Evolutionary conservation across 1,140 invertebrate genomes (phyloP), one percentile per base, ranked within the genome.

Genomic region (Drosophila auraria): DNA sequence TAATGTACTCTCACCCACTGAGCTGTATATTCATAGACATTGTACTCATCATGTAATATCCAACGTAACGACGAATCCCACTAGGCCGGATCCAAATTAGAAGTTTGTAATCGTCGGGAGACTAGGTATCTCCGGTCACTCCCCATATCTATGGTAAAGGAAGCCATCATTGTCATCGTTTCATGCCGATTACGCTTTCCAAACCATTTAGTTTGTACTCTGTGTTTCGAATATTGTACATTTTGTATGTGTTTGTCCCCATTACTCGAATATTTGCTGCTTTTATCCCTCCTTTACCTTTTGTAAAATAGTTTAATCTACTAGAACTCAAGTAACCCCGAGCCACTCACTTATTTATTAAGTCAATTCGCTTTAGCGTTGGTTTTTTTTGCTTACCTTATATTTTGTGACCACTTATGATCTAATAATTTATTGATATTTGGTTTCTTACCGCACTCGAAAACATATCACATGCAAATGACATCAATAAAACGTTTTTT

Each of bases 221-320:
- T 44, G 42, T 45, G 40, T 74, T n/a, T 65, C 38, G 27, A 74
- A 74, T 73, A 64, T 64, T 65, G 27, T 65, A 47, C 45, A 69
- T 69, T 63, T 76, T 61, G 50, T 80, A 66, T 83, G 80, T 77
- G 72, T 76, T 65, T 61, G 49, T 56, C 68, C 63, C 68, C 49
- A 30, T 56, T 42, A 71, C 69, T 80, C 83, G 63, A 80, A 87
- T 80, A 82, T 77, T 56, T 64, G 59, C 58, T 68, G 62, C 71
- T 60, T 58, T 63, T 71, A 50, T 14, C n/a, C 56, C 30, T 33
- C 30, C 27, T 49, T 63, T 53, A 62, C 38, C 84, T 89, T 75
- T 87, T 87, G 84, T 87, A 87, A 71, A 72, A 78, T 87, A 87
- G 47, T 90, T 87, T 90, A 53, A 70, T 70, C 60, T 62, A 45